phyloP scores from a whole-genome alignment of 2,888 invertebrate species.

The Folsomia manolachei region DNA sequence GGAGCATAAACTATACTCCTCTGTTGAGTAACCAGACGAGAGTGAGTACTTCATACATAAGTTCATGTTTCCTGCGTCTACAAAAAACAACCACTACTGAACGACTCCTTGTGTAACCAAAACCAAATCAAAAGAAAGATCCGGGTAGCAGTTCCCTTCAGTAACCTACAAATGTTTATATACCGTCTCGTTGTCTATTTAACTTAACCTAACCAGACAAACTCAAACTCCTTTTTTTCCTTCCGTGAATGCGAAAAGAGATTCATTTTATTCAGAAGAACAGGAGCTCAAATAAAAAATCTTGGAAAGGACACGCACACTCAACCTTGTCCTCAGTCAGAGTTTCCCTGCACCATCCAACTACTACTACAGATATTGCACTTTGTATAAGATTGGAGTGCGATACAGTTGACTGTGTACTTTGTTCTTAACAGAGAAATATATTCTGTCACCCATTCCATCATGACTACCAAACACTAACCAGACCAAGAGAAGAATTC shows the following conservation, averaged over 20 bases:
- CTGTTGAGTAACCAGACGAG: not conserved
- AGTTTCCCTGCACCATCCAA: not conserved
- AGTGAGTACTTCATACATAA: not conserved
- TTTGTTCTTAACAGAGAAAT: constrained; percentile 7
- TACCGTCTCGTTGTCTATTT: not conserved
- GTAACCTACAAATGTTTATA: too few relatives aligned
- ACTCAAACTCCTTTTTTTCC: not conserved
- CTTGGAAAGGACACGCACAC: constrained; percentile 4
- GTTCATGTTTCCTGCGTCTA: not conserved
- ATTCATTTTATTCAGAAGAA: not conserved
- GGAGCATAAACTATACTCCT: not conserved
- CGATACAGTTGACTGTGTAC: not conserved
- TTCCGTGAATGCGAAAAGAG: not conserved
- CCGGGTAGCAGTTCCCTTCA: too few relatives aligned
- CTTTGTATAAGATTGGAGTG: too few relatives aligned
- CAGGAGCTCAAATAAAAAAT: not conserved
- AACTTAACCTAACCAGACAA: not conserved
- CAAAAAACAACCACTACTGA: not conserved
- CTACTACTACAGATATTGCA: too few relatives aligned
- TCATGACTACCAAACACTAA: not conserved
- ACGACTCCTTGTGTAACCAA: not conserved
- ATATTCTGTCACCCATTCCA: not conserved
- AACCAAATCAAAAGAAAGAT: not conserved
- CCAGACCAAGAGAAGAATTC: not conserved
- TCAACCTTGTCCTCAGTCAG: not conserved